Percentiles rank a stretch among this genome's conserved stretches.
Conservation (phyloP, 2,888 invertebrate species). For the Rhagium mordax region DNA sequence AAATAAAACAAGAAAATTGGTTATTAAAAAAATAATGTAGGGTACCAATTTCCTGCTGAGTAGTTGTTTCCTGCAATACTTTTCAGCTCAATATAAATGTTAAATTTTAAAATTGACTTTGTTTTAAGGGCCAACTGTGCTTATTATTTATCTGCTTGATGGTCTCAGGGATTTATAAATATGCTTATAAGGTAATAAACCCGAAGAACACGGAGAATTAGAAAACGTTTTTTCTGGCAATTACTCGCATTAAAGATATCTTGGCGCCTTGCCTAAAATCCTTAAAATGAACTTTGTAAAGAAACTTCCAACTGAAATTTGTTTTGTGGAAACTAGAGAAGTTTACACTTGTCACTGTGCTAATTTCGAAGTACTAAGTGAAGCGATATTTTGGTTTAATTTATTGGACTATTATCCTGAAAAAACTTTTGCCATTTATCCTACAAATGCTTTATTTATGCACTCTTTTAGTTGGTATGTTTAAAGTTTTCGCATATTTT, state of each 20-base stretch:
- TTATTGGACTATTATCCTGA: slow-evolving; percentile 32
- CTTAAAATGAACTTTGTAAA: slow-evolving; percentile 49
- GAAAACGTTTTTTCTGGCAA: slow-evolving; percentile 35
- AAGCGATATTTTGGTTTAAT: slow-evolving; percentile 40
- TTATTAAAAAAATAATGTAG: no score
- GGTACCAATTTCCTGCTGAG: no score
- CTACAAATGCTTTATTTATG: slow-evolving; percentile 23
- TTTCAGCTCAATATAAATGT: no score
- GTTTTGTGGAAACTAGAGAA: slow-evolving; percentile 54
- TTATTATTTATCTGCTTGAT: no score
- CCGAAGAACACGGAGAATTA: slow-evolving; percentile 11
- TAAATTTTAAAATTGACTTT: no score
- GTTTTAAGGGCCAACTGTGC: no score
- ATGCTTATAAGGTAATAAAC: background rate
- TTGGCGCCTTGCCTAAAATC: slow-evolving; percentile 45
- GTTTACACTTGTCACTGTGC: slow-evolving; percentile 53
- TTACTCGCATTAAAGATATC: slow-evolving; percentile 47
- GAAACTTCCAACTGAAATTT: slow-evolving; percentile 55
- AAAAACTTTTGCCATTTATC: slow-evolving; percentile 30
- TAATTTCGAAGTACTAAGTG: slow-evolving; percentile 48
- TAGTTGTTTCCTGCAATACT: no score
- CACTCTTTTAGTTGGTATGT: slow-evolving; percentile 10
- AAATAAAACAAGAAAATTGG: no score
- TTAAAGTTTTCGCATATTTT: background rate
- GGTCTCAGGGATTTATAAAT: background rate